Evolutionary conservation across 2,888 invertebrate species (phyloP).

Genomic region (Metalampra italica): DNA sequence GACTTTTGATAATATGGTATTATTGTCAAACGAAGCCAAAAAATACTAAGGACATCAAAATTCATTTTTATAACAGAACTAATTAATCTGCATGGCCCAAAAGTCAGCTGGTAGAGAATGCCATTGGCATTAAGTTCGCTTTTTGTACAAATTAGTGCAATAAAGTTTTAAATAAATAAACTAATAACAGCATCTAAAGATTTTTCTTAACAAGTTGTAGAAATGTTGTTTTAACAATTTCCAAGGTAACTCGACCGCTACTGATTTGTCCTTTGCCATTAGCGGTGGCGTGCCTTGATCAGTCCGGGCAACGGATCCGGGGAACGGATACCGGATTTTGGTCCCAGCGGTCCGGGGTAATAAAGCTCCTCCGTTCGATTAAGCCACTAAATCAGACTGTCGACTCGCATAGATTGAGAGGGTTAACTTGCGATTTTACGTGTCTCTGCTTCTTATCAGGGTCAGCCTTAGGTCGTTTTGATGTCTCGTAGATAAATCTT

Average conservation of each 20-base stretch:
- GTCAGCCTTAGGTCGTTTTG: not conserved
- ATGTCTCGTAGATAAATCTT: not conserved
- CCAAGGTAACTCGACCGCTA: conserved; percentile 29
- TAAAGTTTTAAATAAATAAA: too few species aligned
- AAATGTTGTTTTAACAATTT: conserved; percentile 3
- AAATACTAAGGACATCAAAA: too few species aligned
- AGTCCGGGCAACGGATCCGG: conserved; percentile 9
- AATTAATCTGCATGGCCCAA: too few species aligned
- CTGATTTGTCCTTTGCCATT: conserved; percentile 37
- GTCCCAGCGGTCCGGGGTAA: conserved; percentile 40
- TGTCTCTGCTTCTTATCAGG: conserved; percentile 32
- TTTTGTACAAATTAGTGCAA: too few species aligned
- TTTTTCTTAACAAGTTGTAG: not conserved
- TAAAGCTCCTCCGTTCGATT: conserved; percentile 58
- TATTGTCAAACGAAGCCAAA: too few species aligned
- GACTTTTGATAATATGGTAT: too few species aligned
- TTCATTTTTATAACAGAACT: too few species aligned
- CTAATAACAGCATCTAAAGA: too few species aligned
- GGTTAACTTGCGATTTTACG: conserved; percentile 68
- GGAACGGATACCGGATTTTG: conserved; percentile 23
- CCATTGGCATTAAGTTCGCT: too few species aligned
- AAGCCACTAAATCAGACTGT: conserved; percentile 64
- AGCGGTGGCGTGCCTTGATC: conserved; percentile 30
- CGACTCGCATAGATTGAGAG: conserved; percentile 58
- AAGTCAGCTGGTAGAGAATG: too few species aligned